These are phyloP conservation scores for Lycia hirtaria DNA, from an alignment of 2,888 invertebrate genomes.

Conservation along the genomic window DNA sequence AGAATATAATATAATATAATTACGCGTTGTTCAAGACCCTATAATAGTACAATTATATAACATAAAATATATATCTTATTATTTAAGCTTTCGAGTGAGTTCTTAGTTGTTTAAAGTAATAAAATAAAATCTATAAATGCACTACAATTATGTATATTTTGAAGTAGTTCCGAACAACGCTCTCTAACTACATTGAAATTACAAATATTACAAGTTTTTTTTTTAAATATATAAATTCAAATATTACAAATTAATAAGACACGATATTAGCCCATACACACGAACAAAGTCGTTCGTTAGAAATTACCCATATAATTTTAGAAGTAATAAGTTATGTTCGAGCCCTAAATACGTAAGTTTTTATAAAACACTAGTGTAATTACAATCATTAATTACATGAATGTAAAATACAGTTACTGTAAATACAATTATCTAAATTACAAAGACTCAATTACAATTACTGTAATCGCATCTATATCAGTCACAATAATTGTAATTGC, in stretches of 20 bases:
- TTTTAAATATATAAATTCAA: too few relatives aligned
- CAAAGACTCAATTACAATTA: not conserved
- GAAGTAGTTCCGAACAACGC: conserved; percentile 33
- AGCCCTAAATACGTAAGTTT: conserved; percentile 29
- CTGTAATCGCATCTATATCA: not conserved
- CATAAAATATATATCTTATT: conserved; percentile 1
- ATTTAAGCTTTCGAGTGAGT: not conserved
- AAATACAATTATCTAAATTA: not conserved
- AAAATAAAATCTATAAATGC: conserved; percentile 19
- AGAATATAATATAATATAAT: conserved; percentile 24
- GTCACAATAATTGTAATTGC: not conserved
- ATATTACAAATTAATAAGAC: conserved; percentile 69
- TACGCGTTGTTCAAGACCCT: conserved; percentile 31
- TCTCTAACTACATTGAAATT: conserved; percentile 27
- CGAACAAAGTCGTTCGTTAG: conserved; percentile 36
- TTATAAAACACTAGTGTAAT: not conserved
- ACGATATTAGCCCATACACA: conserved; percentile 58
- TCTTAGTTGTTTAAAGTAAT: not conserved
- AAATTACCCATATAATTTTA: conserved; percentile 15
- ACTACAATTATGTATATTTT: not conserved
- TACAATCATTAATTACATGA: not conserved
- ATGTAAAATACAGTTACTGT: not conserved
- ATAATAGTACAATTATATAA: not conserved
- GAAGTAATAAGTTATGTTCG: conserved; percentile 31
- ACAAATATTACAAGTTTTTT: conserved; percentile 41